phyloP scores from a whole-genome alignment of 2,797 vertebrate genomes.

The Coilia nasus region DNA sequence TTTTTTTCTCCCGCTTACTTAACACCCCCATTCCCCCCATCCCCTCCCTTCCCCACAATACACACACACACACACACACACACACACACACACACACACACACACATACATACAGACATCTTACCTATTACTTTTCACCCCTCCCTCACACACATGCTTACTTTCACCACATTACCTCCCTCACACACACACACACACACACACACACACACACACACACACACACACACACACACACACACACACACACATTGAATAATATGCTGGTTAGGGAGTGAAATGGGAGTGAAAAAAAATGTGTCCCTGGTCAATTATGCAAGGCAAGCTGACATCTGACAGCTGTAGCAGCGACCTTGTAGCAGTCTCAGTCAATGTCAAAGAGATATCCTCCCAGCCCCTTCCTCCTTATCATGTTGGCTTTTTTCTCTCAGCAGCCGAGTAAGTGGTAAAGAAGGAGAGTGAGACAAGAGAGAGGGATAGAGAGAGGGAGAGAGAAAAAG shows the following conservation, averaged over 20 bases:
- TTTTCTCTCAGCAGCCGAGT: not conserved
- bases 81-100: not conserved
- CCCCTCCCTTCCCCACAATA: not conserved
- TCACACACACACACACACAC: not conserved
- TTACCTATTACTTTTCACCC: too few relatives aligned
- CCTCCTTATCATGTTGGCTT: not conserved
- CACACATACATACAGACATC: not conserved
- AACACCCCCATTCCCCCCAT: not conserved
- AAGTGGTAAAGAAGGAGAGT: not conserved
- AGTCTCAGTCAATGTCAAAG: slow-evolving; percentile 55
- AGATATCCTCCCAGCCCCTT: not conserved
- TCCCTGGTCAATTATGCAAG: slow-evolving; percentile 62
- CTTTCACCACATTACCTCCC: not conserved
- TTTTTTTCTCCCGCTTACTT: not conserved
- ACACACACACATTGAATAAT: not conserved
- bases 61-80: slow-evolving; percentile 1
- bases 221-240: slow-evolving; percentile 21
- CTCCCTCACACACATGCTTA: not conserved
- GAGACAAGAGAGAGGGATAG: too few relatives aligned
- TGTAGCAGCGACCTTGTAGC: slow-evolving; percentile 61
- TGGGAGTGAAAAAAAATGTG: slow-evolving; percentile 36
- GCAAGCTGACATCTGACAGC: slow-evolving; percentile 53
- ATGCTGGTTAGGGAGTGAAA: slow-evolving; percentile 50
- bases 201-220: not conserved
- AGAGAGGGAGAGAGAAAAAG: too few relatives aligned